phyloP scores from a whole-genome alignment of 2,797 vertebrate genomes.

The Myripristis murdjan region DNA sequence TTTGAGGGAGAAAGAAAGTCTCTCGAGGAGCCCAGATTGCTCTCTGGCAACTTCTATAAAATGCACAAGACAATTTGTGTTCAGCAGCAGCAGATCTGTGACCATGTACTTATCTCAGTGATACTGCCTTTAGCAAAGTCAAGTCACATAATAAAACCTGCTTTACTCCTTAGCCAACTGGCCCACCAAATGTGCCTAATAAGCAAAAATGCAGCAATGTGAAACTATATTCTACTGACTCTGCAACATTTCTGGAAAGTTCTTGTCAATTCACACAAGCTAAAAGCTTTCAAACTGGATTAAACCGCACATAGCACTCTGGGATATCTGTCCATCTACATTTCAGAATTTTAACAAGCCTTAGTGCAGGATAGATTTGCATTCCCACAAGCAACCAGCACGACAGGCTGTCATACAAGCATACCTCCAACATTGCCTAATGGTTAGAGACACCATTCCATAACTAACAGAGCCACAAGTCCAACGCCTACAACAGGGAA shows the following conservation, averaged over 20 bases:
- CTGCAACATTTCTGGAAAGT: not conserved
- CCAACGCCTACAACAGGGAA: not conserved
- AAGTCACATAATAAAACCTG: not conserved
- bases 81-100: not conserved
- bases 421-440: not conserved
- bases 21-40: slow-evolving; percentile 20
- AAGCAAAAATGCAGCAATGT: slow-evolving; percentile 15
- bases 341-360: not conserved
- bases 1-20: slow-evolving; percentile 18
- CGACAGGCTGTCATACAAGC: not conserved
- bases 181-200: slow-evolving; percentile 2
- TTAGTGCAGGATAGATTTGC: not conserved
- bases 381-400: not conserved
- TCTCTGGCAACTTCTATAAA: slow-evolving; percentile 24
- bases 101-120: not conserved
- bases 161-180: slow-evolving; percentile 11
- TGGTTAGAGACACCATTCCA: too few species aligned
- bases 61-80: not conserved
- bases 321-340: not conserved
- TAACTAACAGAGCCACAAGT: not conserved
- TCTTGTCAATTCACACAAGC: not conserved
- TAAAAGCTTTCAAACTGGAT: not conserved
- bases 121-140: not conserved
- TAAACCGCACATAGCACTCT: not conserved
- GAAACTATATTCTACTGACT: not conserved